Conservation (phyloP, 2,888 invertebrate species). For the Callimorpha dominula region DNA sequence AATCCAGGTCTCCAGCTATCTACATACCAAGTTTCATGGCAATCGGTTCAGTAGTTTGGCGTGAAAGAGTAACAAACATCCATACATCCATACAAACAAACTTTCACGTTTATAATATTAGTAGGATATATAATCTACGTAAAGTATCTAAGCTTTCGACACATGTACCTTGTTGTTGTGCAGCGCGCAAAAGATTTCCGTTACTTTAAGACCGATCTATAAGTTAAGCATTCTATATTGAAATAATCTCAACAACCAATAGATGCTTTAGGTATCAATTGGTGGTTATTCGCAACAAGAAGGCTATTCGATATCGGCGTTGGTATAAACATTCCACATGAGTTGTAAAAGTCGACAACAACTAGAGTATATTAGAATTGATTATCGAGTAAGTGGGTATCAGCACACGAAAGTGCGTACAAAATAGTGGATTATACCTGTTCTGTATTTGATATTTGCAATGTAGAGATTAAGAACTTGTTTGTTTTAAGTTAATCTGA, state of each 20-base stretch:
- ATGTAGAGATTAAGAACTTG: conserved; percentile 13
- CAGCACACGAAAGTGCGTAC: not conserved
- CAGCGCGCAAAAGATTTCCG: not conserved
- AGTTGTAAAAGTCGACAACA: conserved; percentile 13
- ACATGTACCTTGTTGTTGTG: no score
- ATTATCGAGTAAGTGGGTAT: conserved; percentile 10
- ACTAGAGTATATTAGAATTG: conserved; percentile 4
- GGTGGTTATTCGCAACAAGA: not conserved
- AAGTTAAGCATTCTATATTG: conserved; percentile 36
- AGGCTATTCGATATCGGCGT: conserved; percentile 5
- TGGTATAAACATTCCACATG: not conserved
- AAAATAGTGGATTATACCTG: conserved; percentile 8
- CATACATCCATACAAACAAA: no score
- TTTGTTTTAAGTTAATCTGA: conserved; percentile 9
- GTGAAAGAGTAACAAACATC: no score
- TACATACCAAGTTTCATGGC: no score
- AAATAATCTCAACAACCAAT: conserved; percentile 34
- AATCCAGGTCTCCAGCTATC: no score
- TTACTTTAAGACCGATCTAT: conserved; percentile 25
- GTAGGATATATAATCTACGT: no score
- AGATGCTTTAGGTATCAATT: not conserved
- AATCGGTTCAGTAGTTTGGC: no score
- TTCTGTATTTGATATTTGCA: conserved; percentile 1
- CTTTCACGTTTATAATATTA: no score
- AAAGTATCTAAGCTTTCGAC: not conserved